phyloP scores from a whole-genome alignment of 2,797 vertebrate species.

The Lerista edwardsae region DNA sequence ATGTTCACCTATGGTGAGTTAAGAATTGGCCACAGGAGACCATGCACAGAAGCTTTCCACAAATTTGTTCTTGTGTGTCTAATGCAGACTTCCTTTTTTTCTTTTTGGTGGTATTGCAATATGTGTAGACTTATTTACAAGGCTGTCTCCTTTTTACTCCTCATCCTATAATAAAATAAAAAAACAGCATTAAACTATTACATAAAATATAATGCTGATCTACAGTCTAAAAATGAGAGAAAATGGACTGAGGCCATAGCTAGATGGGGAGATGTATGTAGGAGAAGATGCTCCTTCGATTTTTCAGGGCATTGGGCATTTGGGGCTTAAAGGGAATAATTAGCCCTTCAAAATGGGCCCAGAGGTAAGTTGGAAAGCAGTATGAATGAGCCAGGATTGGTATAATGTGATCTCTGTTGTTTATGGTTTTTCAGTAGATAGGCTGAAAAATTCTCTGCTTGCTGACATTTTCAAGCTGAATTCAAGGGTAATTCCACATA shows the following conservation, averaged over 20 bases:
- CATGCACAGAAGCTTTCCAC: background rate
- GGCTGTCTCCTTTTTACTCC: too few species aligned
- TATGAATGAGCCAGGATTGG: background rate
- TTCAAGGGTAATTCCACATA: background rate
- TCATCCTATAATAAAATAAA: background rate
- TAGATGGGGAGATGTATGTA: background rate
- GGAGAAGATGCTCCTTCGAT: background rate
- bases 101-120: background rate
- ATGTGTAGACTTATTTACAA: background rate
- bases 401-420: background rate
- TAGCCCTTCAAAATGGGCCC: background rate
- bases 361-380: background rate
- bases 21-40: background rate
- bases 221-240: background rate
- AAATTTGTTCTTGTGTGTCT: background rate
- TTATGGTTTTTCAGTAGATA: background rate
- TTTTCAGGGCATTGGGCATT: background rate
- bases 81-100: background rate
- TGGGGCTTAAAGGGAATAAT: background rate
- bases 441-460: background rate
- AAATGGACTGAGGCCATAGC: background rate
- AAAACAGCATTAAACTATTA: background rate
- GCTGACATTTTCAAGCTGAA: background rate
- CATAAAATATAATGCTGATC: background rate
- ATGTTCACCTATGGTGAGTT: background rate